Conservation (phyloP, 1,140 invertebrate species). For the Bombus huntii region DNA sequence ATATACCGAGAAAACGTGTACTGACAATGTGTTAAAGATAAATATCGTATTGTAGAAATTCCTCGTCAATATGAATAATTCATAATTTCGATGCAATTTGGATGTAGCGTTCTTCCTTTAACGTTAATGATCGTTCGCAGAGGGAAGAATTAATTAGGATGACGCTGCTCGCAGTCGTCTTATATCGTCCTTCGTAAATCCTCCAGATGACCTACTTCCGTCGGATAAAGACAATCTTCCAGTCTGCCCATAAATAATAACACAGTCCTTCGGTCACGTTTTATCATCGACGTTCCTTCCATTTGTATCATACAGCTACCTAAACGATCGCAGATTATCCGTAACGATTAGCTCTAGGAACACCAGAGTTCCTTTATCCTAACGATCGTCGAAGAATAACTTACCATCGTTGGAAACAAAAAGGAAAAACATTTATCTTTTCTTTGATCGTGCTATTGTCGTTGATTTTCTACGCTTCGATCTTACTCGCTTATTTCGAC, state of each 20-base stretch:
- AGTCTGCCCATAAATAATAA: constrained; percentile 53
- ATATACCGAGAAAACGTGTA: too few relatives aligned
- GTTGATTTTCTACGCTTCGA: too few relatives aligned
- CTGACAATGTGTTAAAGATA: too few relatives aligned
- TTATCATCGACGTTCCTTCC: constrained; percentile 7
- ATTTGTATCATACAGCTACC: not conserved
- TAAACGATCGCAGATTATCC: not conserved
- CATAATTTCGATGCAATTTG: too few relatives aligned
- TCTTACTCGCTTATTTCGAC: too few relatives aligned
- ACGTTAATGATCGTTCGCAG: not conserved
- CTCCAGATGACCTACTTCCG: constrained; percentile 47
- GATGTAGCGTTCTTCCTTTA: too few relatives aligned
- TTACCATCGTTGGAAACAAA: too few relatives aligned
- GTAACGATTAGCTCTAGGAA: not conserved
- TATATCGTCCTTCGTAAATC: constrained; percentile 39
- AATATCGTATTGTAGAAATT: too few relatives aligned
- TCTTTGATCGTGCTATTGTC: too few relatives aligned
- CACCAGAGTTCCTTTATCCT: not conserved
- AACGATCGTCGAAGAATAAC: too few relatives aligned
- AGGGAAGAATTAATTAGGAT: not conserved
- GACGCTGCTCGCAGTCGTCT: not conserved
- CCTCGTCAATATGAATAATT: too few relatives aligned
- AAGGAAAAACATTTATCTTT: too few relatives aligned
- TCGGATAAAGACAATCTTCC: constrained; percentile 12
- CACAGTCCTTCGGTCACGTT: constrained; percentile 4